phyloP scores from a whole-genome alignment of 2,113 vertebrate species.

The Aviceda subcristata region DNA sequence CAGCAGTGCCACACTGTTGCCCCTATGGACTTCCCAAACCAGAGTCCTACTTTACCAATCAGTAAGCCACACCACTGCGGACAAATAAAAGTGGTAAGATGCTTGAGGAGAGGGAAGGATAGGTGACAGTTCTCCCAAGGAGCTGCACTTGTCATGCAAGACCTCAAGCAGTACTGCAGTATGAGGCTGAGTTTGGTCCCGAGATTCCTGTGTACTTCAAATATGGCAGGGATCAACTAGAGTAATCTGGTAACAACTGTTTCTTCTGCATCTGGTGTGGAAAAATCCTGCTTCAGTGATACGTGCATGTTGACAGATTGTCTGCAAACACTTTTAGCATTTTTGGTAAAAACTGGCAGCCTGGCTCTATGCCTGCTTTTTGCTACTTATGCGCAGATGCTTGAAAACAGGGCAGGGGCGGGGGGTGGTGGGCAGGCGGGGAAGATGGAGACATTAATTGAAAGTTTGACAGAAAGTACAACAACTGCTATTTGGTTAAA shows the following conservation, averaged over 20 bases:
- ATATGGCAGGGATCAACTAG: neutral
- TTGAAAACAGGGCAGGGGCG: neutral
- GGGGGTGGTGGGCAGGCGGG: no score
- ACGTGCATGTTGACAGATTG: accelerated
- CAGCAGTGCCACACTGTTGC: neutral
- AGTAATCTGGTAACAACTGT: neutral
- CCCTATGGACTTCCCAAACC: neutral
- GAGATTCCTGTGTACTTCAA: accelerated
- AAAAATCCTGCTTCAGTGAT: neutral
- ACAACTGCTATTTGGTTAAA: neutral
- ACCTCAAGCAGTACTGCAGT: neutral
- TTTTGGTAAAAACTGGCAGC: neutral
- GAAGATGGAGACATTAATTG: neutral
- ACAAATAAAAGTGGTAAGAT: neutral
- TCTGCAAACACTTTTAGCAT: neutral
- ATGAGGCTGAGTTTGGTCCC: accelerated
- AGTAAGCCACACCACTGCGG: neutral
- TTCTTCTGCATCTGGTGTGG: neutral
- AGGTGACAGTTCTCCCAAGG: neutral
- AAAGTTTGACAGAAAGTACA: neutral
- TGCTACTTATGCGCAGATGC: neutral
- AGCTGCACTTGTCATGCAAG: neutral
- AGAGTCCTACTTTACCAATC: neutral
- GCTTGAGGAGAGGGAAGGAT: neutral
- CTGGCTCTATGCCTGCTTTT: neutral